Conservation (phyloP, 2,888 invertebrate species). For the Schizaphis graminum region DNA sequence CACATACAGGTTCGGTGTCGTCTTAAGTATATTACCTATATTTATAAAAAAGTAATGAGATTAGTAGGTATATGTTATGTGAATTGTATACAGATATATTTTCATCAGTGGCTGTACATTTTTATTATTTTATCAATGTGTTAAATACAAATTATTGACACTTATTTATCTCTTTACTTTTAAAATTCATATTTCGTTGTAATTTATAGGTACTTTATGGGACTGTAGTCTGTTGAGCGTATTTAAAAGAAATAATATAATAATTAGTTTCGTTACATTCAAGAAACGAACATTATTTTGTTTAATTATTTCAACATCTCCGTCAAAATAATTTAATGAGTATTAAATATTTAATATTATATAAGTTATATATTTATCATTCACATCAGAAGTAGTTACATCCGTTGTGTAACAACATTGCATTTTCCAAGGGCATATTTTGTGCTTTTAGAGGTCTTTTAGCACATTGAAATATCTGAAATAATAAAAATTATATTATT, state of each 20-base stretch:
- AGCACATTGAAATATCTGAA: slow-evolving; percentile 16
- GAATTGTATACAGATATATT: background rate
- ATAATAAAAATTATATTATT: slow-evolving; percentile 26
- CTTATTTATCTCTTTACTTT: background rate
- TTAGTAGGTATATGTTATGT: background rate
- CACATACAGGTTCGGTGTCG: background rate
- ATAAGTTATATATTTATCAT: slow-evolving; percentile 29
- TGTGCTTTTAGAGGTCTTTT: slow-evolving; percentile 47
- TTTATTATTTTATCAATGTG: background rate
- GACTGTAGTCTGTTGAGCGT: background rate
- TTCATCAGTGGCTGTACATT: background rate
- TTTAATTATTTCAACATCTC: slow-evolving; percentile 35
- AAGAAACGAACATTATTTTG: background rate
- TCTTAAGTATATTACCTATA: background rate
- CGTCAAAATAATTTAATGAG: background rate
- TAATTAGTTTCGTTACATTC: background rate
- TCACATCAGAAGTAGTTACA: slow-evolving; percentile 39
- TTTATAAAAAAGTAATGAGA: background rate
- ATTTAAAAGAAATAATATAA: background rate
- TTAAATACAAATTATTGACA: background rate
- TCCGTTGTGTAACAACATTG: slow-evolving; percentile 24
- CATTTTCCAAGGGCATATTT: slow-evolving; percentile 42
- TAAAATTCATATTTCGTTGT: background rate
- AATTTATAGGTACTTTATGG: background rate
- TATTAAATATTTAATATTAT: background rate